These are phyloP conservation scores for Lepidurus couesii DNA, from an alignment of 1,140 invertebrate species.

Conservation along the genomic window DNA sequence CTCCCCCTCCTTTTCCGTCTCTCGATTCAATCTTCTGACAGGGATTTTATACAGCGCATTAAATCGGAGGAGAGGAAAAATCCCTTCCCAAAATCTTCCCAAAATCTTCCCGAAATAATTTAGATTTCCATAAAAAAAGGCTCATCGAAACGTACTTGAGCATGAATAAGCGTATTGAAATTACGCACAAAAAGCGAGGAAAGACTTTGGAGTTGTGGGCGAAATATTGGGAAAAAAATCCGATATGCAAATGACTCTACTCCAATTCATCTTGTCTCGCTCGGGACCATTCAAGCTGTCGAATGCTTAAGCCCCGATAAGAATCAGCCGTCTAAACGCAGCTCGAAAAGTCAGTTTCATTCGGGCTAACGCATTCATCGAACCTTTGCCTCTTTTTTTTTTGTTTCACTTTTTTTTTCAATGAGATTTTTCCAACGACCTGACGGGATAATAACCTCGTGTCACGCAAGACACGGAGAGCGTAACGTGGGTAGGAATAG, in stretches of 20 bases:
- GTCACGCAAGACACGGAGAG: slow-evolving; percentile 11
- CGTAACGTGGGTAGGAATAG: slow-evolving; percentile 5
- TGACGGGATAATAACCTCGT: slow-evolving; percentile 21
- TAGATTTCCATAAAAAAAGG: too few relatives aligned
- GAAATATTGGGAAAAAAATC: not conserved
- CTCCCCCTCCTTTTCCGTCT: too few relatives aligned
- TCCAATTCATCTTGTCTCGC: not conserved
- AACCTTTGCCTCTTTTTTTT: not conserved
- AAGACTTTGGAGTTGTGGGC: not conserved
- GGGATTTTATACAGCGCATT: not conserved
- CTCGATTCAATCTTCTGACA: not conserved
- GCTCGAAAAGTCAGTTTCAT: not conserved
- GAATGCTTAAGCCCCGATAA: not conserved
- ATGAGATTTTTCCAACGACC: not conserved
- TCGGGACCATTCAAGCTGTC: not conserved
- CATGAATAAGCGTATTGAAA: too few relatives aligned
- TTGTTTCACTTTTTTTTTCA: not conserved
- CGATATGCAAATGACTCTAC: not conserved
- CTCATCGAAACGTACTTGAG: too few relatives aligned
- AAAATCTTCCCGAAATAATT: too few relatives aligned
- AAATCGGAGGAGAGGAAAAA: not conserved
- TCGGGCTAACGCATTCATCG: not conserved
- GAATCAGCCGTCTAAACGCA: not conserved
- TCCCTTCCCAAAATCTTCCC: too few relatives aligned
- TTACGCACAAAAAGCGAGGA: not conserved